Base-by-base conservation (phyloP, 1,140 invertebrate genomes). In the Drosophila auraria region DNA sequence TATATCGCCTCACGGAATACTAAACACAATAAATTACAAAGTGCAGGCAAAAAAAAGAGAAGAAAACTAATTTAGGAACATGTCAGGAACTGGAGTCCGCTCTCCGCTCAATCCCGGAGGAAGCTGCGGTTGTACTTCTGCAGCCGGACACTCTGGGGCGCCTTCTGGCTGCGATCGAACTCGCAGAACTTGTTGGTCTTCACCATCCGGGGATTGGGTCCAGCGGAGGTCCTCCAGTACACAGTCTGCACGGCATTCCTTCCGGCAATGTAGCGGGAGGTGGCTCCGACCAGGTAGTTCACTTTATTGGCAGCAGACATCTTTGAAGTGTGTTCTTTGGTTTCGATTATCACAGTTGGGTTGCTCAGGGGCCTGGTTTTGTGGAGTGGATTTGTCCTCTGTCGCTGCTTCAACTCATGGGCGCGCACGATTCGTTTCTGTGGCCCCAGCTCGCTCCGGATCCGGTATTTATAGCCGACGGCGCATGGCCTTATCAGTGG, bases 211-310 rank as follows among this genome's bases (percentile, higher is more conserved):
- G 94, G 94, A 62, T 94, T 94, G 23, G 91, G 82, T 7, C 94
- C 94, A 4, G 93, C 84, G 2, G 93, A 91, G 61, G 94, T 94
- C 72, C 95, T 93, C 96, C 96, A 96, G 76, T 96, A 96, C 2
- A 96, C 95, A 0, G 95, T 96, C 78, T 96, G 95, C 20, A 96
- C 94, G 2, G 95, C 95, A 76, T 96, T 95, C 65, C 95, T 94
- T 44, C 95, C 95, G 42, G 95, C 95, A 61, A 96, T 95, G 83
- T 95, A 96, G 44, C 95, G 94, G 5, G 95, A 95, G 6, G 95
- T 95, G 75, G 94, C 94, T 72, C 95, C 94, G 11, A 95, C 94
- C 53, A 95, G 78, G 64, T 93, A 92, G 68, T 94, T 94, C 7
- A 93, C 80, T 71, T 93, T 94, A 60, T 94, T 95, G 17, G 86